Evolutionary conservation across 1,140 invertebrate genomes (phyloP), one percentile per base, ranked within the genome.

Genomic region (Coelopa frigida): DNA sequence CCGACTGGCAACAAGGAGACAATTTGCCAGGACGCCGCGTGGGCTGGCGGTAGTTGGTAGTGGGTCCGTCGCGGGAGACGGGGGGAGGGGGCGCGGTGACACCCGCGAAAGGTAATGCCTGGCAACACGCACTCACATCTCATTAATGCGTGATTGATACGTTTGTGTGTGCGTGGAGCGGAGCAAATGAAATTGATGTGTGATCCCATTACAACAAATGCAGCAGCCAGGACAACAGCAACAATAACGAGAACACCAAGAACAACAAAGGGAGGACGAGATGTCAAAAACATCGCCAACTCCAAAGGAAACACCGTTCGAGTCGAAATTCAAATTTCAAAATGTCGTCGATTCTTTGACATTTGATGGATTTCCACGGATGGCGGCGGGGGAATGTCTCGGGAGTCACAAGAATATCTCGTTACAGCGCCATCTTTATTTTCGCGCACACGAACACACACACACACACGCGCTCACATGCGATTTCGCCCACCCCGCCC

Each of bases 41-140:
- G n/a, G n/a, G n/a, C n/a, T n/a, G n/a, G n/a, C n/a, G n/a, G n/a
- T n/a, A n/a, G n/a, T n/a, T n/a, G n/a, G n/a, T n/a, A n/a, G n/a
- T n/a, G n/a, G n/a, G n/a, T n/a, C n/a, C n/a, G n/a, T n/a, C n/a
- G n/a, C n/a, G n/a, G n/a, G n/a, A n/a, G n/a, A n/a, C n/a, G n/a
- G n/a, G n/a, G n/a, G n/a, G n/a, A n/a, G n/a, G n/a, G n/a, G n/a
- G n/a, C n/a, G n/a, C n/a, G n/a, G n/a, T n/a, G n/a, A n/a, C n/a
- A n/a, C n/a, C n/a, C n/a, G n/a, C n/a, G n/a, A n/a, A n/a, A n/a
- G n/a, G n/a, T n/a, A n/a, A n/a, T 14, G 27, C 27, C 27, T 14
- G 14, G 15, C 35, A 17, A 11, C n/a, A 57, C 54, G 59, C 59
- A 61, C 59, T 61, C 59, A 62, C 59, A 61, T 61, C 59, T 61